These are phyloP conservation scores for Struthidea cinerea DNA, from an alignment of 2,113 vertebrate species.

Conservation along the genomic window DNA sequence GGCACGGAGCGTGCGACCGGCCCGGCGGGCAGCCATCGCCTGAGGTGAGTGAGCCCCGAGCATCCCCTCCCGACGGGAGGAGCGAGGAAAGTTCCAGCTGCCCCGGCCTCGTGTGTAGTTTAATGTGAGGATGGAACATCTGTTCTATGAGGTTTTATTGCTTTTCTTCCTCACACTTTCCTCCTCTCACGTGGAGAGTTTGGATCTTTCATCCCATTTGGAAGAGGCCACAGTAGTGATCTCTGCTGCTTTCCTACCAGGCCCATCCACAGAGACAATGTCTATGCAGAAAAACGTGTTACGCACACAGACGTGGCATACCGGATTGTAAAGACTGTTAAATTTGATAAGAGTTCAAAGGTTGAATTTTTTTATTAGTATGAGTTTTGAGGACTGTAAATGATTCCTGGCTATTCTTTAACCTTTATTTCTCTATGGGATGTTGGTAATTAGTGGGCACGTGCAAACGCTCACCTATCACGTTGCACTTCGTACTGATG, in stretches of 20 bases:
- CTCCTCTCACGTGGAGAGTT: not conserved
- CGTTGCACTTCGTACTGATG: accelerated
- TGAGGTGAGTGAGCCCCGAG: not conserved
- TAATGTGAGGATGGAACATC: accelerated
- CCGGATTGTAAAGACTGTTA: not conserved
- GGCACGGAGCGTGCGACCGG: accelerated
- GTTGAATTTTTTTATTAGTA: not conserved
- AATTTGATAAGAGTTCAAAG: not conserved
- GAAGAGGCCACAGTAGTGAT: not conserved
- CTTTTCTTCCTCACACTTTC: not conserved
- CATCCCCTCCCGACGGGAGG: not conserved
- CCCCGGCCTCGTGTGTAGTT: accelerated
- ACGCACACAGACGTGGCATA: accelerated
- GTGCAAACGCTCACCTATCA: accelerated
- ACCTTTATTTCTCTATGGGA: not conserved
- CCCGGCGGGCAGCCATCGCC: accelerated
- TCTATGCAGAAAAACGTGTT: not conserved
- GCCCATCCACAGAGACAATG: not conserved
- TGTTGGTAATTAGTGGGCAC: accelerated
- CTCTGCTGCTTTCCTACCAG: not conserved
- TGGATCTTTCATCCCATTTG: not conserved
- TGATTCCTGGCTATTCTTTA: not conserved
- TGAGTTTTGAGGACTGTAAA: not conserved
- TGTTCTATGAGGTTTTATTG: not conserved
- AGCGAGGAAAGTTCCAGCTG: accelerated